Evolutionary conservation across 1,140 invertebrate species (phyloP).

Genomic region (Paralvinella palmiformis): DNA sequence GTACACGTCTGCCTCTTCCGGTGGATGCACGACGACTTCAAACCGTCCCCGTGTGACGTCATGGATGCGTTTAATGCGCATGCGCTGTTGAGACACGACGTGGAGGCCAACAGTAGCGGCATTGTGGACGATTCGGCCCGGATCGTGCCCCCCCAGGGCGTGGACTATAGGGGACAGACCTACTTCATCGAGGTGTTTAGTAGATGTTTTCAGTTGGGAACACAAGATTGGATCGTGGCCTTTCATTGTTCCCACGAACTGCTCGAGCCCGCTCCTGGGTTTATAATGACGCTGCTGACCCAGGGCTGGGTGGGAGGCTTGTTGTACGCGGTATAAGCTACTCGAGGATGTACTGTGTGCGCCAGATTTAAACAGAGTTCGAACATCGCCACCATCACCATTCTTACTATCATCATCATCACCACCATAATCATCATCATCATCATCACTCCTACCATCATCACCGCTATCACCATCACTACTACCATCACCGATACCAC

Average conservation of each 20-base stretch:
- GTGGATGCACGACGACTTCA: not conserved
- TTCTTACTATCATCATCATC: too few species aligned
- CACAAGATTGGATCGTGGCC: not conserved
- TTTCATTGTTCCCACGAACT: not conserved
- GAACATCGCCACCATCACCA: too few species aligned
- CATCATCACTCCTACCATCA: too few species aligned
- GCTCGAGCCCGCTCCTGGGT: not conserved
- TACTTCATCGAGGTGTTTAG: not conserved
- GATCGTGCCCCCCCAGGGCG: not conserved
- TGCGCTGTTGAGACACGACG: not conserved
- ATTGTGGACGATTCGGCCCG: not conserved
- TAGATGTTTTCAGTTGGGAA: not conserved
- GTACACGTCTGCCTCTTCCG: constrained; percentile 1
- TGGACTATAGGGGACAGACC: not conserved
- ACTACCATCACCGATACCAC: too few species aligned
- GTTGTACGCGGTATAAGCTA: not conserved
- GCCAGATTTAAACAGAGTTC: too few species aligned
- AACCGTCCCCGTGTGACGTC: not conserved
- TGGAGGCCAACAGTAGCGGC: not conserved
- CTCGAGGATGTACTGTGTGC: too few species aligned
- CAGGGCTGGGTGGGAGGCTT: not conserved
- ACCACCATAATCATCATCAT: too few species aligned
- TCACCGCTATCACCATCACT: too few species aligned
- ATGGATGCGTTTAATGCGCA: not conserved
- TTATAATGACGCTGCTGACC: not conserved